phyloP scores from a whole-genome alignment of 2,113 vertebrate genomes.

The Gymnobelideus leadbeateri region DNA sequence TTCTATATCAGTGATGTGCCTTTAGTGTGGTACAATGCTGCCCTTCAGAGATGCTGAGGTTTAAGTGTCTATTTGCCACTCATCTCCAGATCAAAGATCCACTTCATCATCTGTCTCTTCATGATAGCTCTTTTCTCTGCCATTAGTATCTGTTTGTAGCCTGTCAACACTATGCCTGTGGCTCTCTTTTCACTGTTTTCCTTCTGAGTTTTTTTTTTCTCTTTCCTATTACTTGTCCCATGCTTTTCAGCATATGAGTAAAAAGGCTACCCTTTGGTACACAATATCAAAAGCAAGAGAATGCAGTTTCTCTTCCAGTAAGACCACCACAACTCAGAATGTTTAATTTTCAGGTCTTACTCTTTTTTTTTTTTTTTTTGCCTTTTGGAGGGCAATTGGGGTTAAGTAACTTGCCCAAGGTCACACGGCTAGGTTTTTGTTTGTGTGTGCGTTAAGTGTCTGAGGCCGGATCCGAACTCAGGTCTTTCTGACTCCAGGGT shows the following conservation, averaged over 20 bases:
- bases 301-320: conserved; percentile 30
- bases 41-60: background rate
- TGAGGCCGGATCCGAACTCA: too few relatives aligned
- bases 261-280: conserved; percentile 22
- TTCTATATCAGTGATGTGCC: background rate
- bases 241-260: conserved; percentile 51
- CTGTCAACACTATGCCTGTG: background rate
- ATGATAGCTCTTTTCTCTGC: background rate
- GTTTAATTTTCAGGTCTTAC: background rate
- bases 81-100: background rate
- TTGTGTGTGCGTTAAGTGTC: too few relatives aligned
- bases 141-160: background rate
- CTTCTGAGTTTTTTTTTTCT: background rate
- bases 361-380: too few relatives aligned
- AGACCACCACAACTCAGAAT: conserved; percentile 1
- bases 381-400: too few relatives aligned
- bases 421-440: too few relatives aligned
- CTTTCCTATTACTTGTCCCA: conserved; percentile 21
- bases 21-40: background rate
- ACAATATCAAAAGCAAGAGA: conserved; percentile 32
- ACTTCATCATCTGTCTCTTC: conserved; percentile 2
- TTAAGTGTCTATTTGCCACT: background rate
- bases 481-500: too few relatives aligned
- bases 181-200: background rate
- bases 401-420: too few relatives aligned